Evolutionary conservation across 1,140 invertebrate genomes (phyloP), one percentile per base, ranked within the genome.

Genomic region (Drosophila leontia): DNA sequence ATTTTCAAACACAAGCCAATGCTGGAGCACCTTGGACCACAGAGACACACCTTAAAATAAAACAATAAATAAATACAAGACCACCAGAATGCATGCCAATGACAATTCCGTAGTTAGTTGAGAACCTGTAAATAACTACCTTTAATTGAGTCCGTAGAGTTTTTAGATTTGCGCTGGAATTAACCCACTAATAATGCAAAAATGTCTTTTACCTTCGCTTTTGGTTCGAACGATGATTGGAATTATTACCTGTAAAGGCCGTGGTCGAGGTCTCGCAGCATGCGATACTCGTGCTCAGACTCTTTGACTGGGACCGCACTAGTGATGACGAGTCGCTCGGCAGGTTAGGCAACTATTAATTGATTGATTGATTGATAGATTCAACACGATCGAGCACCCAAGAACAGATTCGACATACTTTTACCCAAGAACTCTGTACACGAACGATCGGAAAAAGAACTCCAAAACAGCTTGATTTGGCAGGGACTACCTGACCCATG

Each of bases 251-350:
- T 55, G 51, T 55, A 37, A 60, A 92, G 91, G 91, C 91, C 72
- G 80, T 83, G 77, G 86, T 93, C 77, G 93, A 92, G 92, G 92
- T 93, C 82, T 85, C 88, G 59, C 93, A 94, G 82, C 93, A 90
- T 82, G 85, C 92, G 75, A 84, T 93, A 79, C 91, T 94, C 59
- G 87, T 75, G 75, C 80, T 94, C 67, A 93, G 94, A 76, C 94
- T 96, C 80, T 97, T 94, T 95, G 96, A 97, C 94, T 96, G 96
- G 96, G 96, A 97, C 94, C 95, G 95, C 90, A 95, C 95, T 85
- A 95, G 95, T 88, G 94, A 94, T 92, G 96, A 97, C 93, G 96
- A 97, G 93, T 94, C 95, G 84, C 95, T 97, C 85, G 96, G 96
- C 95, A 97, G 96, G 96, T 97, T 95, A 87, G 80, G 88, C 72